Evolutionary conservation across 2,113 vertebrate genomes (phyloP).

Genomic region (Prolemur simus): DNA sequence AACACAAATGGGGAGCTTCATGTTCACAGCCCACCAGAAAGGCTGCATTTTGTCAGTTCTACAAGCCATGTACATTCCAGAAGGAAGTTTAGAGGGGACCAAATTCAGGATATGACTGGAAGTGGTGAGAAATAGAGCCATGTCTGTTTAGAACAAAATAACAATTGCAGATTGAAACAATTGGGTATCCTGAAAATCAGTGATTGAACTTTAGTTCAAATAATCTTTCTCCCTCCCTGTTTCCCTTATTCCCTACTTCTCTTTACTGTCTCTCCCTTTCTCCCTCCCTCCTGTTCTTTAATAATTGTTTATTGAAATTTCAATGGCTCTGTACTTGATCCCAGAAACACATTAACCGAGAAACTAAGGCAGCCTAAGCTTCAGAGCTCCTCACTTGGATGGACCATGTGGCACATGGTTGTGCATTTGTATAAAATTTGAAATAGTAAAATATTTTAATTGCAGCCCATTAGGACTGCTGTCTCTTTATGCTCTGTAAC

Average conservation of each 20-base stretch:
- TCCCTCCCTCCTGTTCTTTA: neutral
- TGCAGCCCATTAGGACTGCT: neutral
- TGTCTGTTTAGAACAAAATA: neutral
- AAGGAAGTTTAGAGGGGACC: neutral
- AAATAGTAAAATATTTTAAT: slow-evolving; percentile 7
- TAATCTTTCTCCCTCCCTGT: neutral
- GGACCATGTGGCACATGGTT: neutral
- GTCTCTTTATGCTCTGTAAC: neutral
- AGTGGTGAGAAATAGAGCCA: neutral
- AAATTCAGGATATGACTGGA: neutral
- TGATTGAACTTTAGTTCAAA: slow-evolving; percentile 27
- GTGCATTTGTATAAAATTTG: neutral
- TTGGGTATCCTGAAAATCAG: neutral
- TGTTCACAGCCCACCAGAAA: neutral
- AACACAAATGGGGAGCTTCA: neutral
- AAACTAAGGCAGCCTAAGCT: neutral
- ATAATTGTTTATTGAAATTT: neutral
- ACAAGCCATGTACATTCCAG: slow-evolving; percentile 14
- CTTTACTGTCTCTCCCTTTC: neutral
- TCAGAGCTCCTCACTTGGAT: neutral
- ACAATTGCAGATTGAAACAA: neutral
- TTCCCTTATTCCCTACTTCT: neutral
- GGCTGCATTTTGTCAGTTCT: neutral
- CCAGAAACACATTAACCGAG: neutral
- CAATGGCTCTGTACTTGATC: neutral